These are phyloP conservation scores for Sphinx pinastri DNA, from an alignment of 2,888 invertebrate species.

Conservation along the genomic window DNA sequence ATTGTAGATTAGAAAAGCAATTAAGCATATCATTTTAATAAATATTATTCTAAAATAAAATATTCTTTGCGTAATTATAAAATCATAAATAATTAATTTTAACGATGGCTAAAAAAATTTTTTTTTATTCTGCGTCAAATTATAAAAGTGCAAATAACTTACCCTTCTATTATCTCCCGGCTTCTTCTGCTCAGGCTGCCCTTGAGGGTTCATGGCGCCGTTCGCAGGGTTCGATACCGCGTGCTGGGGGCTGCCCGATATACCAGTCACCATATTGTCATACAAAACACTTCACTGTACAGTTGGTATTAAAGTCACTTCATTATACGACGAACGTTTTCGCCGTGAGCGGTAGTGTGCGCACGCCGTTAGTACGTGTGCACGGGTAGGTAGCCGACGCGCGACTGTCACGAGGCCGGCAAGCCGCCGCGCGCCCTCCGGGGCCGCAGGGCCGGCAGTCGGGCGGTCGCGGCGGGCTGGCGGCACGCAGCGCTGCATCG, in stretches of 20 bases:
- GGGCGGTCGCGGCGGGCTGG: slow-evolving; percentile 26
- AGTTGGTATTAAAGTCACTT: slow-evolving; percentile 49
- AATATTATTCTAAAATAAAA: too few relatives aligned
- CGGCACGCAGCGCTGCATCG: slow-evolving; percentile 40
- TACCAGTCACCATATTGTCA: slow-evolving; percentile 74
- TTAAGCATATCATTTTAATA: background rate
- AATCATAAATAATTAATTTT: too few relatives aligned
- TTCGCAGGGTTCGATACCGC: slow-evolving; percentile 53
- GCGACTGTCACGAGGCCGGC: slow-evolving; percentile 64
- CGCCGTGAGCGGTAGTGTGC: slow-evolving; percentile 21
- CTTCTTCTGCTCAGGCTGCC: slow-evolving; percentile 64
- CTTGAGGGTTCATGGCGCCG: slow-evolving; percentile 59
- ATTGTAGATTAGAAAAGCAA: background rate
- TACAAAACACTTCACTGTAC: slow-evolving; percentile 43
- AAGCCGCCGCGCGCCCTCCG: slow-evolving; percentile 31
- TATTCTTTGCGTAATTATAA: too few relatives aligned
- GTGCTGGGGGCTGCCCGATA: slow-evolving; percentile 63
- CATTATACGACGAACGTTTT: slow-evolving; percentile 42
- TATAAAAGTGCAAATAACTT: slow-evolving; percentile 37
- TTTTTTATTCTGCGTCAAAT: too few relatives aligned
- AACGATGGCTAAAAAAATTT: too few relatives aligned
- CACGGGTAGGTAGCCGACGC: slow-evolving; percentile 52
- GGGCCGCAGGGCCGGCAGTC: slow-evolving; percentile 30
- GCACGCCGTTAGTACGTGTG: slow-evolving; percentile 47
- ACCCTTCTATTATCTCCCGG: slow-evolving; percentile 76